Percentiles rank a stretch among this genome's conserved stretches.
Conservation (phyloP, 2,113 vertebrate genomes). For the Peromyscus polionotus region DNA sequence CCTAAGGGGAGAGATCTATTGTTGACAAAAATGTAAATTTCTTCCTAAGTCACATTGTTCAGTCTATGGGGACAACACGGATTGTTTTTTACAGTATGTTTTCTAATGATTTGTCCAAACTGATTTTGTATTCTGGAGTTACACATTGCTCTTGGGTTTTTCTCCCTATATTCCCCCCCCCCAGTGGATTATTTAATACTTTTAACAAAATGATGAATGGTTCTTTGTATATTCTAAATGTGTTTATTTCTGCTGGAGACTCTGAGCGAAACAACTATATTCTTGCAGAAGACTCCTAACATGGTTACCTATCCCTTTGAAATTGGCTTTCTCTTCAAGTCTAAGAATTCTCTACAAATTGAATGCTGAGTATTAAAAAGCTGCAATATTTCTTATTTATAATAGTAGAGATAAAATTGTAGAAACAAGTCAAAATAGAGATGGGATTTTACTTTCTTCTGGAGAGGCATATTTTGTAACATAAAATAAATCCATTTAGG, state of each 20-base stretch:
- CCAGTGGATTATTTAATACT: constrained; percentile 76
- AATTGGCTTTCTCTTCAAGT: constrained; percentile 74
- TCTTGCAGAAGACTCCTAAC: constrained; percentile 70
- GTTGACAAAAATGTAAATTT: constrained; percentile 59
- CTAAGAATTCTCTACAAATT: constrained; percentile 77
- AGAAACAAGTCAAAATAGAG: constrained; percentile 65
- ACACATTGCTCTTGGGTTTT: constrained; percentile 69
- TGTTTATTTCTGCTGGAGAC: constrained; percentile 75
- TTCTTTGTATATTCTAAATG: constrained; percentile 77
- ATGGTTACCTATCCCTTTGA: constrained; percentile 71
- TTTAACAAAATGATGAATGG: constrained; percentile 78
- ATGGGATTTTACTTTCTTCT: constrained; percentile 68
- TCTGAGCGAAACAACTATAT: constrained; percentile 67
- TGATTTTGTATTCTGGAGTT: constrained; percentile 77
- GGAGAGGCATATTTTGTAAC: constrained; percentile 58
- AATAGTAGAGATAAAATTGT: constrained; percentile 68
- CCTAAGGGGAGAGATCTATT: constrained; percentile 25
- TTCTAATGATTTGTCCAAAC: constrained; percentile 78
- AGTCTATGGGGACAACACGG: constrained; percentile 17
- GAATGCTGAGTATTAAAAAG: constrained; percentile 77
- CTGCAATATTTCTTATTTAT: constrained; percentile 74
- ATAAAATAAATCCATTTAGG: constrained; percentile 67
- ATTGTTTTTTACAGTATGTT: constrained; percentile 69
- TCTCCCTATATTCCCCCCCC: constrained; percentile 31
- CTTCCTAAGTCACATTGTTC: neutral